Percentiles rank a stretch among this genome's conserved stretches.
Evolutionary conservation across 1,140 invertebrate genomes (phyloP).

Genomic region (Drosophila melanica): DNA sequence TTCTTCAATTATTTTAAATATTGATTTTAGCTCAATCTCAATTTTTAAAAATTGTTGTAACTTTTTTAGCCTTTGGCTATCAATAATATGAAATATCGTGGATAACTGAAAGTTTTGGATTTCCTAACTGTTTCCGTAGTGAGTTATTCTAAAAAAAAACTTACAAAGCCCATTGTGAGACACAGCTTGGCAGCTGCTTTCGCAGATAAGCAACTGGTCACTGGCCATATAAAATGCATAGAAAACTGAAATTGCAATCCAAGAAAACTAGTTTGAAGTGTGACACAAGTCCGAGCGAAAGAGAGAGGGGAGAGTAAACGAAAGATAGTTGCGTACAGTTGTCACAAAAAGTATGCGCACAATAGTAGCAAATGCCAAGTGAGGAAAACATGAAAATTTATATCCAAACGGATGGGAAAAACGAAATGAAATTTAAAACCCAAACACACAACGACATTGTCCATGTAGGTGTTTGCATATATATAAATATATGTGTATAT

Average conservation of each 20-base stretch:
- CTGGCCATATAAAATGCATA: conserved; percentile 20
- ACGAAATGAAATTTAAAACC: conserved; percentile 72
- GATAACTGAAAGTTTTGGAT: not conserved
- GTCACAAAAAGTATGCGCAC: conserved; percentile 53
- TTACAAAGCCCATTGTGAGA: conserved; percentile 11
- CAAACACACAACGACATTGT: conserved; percentile 36
- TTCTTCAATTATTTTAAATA: too few species aligned
- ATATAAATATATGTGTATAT: conserved; percentile 1
- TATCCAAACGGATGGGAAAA: conserved; percentile 58
- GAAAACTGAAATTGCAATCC: conserved; percentile 46
- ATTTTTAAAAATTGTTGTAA: too few species aligned
- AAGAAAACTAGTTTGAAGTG: conserved; percentile 36
- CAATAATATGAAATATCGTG: too few species aligned
- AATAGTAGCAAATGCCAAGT: conserved; percentile 51
- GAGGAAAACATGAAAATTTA: conserved; percentile 70
- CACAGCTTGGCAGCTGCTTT: conserved; percentile 47
- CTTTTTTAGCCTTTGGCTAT: too few species aligned
- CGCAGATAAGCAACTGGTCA: conserved; percentile 49
- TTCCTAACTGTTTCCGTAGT: conserved; percentile 8
- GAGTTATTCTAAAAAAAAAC: conserved; percentile 6
- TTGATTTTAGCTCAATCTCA: too few species aligned
- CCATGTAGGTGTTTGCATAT: not conserved
- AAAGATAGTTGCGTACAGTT: conserved; percentile 49
- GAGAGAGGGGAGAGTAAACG: not conserved
- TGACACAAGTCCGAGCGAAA: conserved; percentile 12